These are phyloP conservation scores for Metellina segmentata DNA, from an alignment of 2,888 invertebrate genomes.

Conservation along the genomic window DNA sequence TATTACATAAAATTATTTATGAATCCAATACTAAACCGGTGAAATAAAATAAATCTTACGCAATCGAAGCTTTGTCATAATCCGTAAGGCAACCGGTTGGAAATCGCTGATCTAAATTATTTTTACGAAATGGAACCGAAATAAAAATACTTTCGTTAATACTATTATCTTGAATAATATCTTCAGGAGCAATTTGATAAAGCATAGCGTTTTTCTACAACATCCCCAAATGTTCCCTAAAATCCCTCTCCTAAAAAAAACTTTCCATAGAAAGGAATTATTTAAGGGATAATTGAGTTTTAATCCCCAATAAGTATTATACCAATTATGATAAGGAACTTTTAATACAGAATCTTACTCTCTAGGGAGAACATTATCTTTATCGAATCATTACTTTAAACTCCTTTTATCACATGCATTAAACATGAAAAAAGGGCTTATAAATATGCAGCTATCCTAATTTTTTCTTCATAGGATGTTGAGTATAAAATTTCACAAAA, in stretches of 20 bases:
- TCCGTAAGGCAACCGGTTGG: no score
- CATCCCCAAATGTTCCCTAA: not conserved
- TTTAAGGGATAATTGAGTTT: not conserved
- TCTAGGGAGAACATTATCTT: not conserved
- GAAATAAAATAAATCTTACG: no score
- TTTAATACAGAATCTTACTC: not conserved
- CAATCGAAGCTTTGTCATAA: no score
- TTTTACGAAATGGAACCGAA: no score
- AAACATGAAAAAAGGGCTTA: not conserved
- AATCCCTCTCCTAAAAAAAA: not conserved
- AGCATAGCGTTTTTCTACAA: no score
- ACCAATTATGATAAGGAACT: not conserved
- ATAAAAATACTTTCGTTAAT: no score
- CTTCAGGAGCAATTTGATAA: no score
- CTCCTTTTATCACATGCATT: not conserved
- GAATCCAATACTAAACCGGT: no score
- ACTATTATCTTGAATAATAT: no score
- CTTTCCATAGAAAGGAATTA: not conserved
- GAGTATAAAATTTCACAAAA: not conserved
- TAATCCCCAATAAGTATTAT: not conserved
- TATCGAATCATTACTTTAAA: not conserved
- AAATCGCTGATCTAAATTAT: no score
- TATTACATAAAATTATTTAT: no score
- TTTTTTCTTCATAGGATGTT: not conserved
- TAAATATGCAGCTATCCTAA: not conserved